These are phyloP conservation scores for Anhinga anhinga DNA, from an alignment of 2,113 vertebrate species.

Conservation along the genomic window DNA sequence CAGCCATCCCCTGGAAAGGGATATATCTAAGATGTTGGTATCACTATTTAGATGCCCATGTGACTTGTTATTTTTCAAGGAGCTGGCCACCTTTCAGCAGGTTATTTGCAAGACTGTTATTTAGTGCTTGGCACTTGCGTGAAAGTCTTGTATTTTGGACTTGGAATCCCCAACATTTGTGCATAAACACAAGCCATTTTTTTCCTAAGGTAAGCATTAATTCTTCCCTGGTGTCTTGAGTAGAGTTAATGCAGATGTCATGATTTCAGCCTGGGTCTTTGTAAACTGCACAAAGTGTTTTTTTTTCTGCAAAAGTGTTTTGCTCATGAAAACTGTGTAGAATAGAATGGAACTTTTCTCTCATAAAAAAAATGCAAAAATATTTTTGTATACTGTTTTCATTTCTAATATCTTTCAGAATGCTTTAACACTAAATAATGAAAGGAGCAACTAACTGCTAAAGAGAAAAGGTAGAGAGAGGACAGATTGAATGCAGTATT, in stretches of 20 bases:
- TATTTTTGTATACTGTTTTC: not conserved
- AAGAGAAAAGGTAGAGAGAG: not conserved
- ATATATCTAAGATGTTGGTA: not conserved
- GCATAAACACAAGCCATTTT: not conserved
- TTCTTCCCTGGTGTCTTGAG: not conserved
- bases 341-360: not conserved
- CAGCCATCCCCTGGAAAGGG: not conserved
- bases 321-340: not conserved
- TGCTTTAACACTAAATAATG: not conserved
- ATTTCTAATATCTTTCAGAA: not conserved
- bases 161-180: not conserved
- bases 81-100: not conserved
- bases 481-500: not conserved
- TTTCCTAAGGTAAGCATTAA: not conserved
- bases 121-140: not conserved
- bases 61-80: not conserved
- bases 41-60: not conserved
- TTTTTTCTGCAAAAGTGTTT: not conserved
- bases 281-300: not conserved
- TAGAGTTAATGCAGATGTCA: not conserved
- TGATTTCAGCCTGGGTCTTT: not conserved
- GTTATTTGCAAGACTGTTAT: not conserved
- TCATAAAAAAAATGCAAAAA: not conserved
- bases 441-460: not conserved
- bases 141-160: not conserved